Evolutionary conservation across 2,888 invertebrate genomes (phyloP), one percentile per base, ranked within the genome.

Genomic region (Leucania comma): DNA sequence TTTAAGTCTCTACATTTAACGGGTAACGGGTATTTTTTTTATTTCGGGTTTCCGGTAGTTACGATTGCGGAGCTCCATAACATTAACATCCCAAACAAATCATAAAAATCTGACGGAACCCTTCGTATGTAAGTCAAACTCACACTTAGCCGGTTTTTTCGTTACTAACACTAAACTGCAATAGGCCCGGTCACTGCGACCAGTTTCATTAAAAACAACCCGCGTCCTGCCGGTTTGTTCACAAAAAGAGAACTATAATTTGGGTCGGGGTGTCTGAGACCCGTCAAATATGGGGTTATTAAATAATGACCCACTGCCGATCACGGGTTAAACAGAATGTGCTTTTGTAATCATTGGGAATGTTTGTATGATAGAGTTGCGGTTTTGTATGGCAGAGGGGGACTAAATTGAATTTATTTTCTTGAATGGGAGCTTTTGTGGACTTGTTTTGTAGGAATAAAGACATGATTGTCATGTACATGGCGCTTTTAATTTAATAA

Each of bases 211-310:
- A 75, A 46, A 72, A 84, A 75, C 77, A 81, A 72, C 66, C 62
- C 72, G 65, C 38, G 56, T 61, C 65, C 75, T 74, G 84, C 83
- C 90, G 91, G 91, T 92, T 93, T 94, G 93, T 94, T 94, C 93
- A 94, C 92, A 93, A 94, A 93, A 94, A 94, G 92, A 90, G 90
- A 89, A 77, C 90, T 91, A 88, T 93, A 94, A 94, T 94, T 91
- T 92, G 83, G 84, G 88, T 84, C 87, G 86, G 92, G 94, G 94
- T 93, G 94, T 93, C 88, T 87, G 85, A 64, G 69, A 51, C 72
- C 68, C 69, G 59, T 60, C 84, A 90, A 91, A 93, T 93, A 87
- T 87, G 75, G 90, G 93, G 94, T 94, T 92, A 95, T 95, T 93
- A 94, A 89, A 89, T 94, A 93, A 94, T 93, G 93, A 92, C 86